These are phyloP conservation scores for Balaenoptera acutorostrata DNA, from an alignment of 2,113 vertebrate genomes.

Conservation along the genomic window DNA sequence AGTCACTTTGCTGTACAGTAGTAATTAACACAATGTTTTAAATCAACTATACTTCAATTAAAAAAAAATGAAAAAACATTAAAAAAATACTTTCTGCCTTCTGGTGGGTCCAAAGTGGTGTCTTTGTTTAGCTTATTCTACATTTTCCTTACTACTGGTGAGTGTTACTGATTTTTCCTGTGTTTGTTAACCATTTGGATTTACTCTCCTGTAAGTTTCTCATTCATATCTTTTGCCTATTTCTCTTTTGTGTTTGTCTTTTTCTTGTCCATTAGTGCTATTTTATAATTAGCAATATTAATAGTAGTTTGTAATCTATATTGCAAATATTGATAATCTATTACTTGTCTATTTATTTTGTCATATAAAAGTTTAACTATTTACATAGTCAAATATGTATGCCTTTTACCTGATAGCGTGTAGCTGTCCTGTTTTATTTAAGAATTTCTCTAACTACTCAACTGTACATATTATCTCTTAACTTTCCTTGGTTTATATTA, in stretches of 20 bases:
- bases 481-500: neutral
- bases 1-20: neutral
- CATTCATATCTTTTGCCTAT: neutral
- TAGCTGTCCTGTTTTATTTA: neutral
- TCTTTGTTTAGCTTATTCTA: neutral
- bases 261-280: neutral
- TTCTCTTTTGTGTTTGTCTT: neutral
- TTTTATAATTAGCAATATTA: neutral
- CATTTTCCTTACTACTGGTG: neutral
- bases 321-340: neutral
- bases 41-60: neutral
- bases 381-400: neutral
- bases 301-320: neutral
- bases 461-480: neutral
- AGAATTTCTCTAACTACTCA: neutral
- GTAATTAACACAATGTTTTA: neutral
- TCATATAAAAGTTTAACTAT: neutral
- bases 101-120: neutral
- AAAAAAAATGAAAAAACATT: neutral
- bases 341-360: neutral
- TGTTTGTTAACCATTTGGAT: neutral
- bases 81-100: neutral
- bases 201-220: neutral
- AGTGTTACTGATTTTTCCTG: neutral
- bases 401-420: neutral